Evolutionary conservation across 2,888 invertebrate genomes (phyloP), one percentile per base, ranked within the genome.

Genomic region (Ichneumon xanthorius): DNA sequence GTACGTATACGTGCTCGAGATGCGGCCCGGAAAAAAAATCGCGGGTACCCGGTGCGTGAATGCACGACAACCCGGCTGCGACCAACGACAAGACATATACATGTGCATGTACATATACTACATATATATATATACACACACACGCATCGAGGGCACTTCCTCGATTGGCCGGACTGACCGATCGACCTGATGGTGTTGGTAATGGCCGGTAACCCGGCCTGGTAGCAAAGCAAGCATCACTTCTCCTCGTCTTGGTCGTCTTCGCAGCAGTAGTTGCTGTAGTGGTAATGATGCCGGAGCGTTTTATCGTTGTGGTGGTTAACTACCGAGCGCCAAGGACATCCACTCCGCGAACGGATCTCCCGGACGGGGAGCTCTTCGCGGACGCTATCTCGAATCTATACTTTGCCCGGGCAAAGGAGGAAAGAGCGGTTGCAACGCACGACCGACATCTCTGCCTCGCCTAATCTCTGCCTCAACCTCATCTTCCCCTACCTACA

Each of bases 291-390:
- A 82, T 78, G 86, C 85, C 75, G 72, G 77, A 85, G 85, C 58
- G 75, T 84, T 85, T 86, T 83, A 88, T 87, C 88, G 82, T 81
- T 84, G 89, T 89, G 88, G 86, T 88, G 86, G 91, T 90, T 91
- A 90, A 91, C 92, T 91, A 90, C 90, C 89, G 87, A 86, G 89
- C 85, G 88, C 88, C 92, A 92, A 92, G 92, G 92, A 91, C 91
- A 92, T 89, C 92, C 87, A 90, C 90, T 91, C 88, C 48, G 71
- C 77, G 80, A 77, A 73, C 68, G 63, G 80, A 82, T 87, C 84
- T 82, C 86, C 75, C 78, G 78, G 80, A 80, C 73, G 61, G 84
- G 77, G 63, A 76, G 75, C 76, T 68, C 75, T 67, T 81, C 81
- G 73, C 63, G 80, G 84, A 67, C 80, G 72, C 82, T 83, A 82